phyloP scores from a whole-genome alignment of 2,797 vertebrate species.

The Etheostoma perlongum region DNA sequence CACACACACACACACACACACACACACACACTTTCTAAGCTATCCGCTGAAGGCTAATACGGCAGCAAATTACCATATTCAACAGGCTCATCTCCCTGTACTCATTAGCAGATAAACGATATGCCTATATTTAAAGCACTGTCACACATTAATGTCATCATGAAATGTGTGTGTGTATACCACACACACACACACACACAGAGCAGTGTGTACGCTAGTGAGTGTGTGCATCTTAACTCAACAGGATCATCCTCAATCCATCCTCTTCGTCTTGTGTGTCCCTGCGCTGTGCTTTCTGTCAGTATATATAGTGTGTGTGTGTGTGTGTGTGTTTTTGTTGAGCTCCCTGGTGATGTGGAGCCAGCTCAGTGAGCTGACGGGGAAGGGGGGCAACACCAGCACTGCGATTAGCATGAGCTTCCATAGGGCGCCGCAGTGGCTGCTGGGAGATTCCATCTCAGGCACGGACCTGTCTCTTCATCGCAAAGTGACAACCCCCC shows the following conservation, averaged over 20 bases:
- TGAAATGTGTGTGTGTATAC: slow-evolving; percentile 55
- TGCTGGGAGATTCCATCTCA: slow-evolving; percentile 80
- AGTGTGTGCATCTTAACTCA: slow-evolving; percentile 57
- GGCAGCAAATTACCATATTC: slow-evolving; percentile 97
- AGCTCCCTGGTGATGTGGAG: slow-evolving; percentile 78
- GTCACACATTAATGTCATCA: slow-evolving; percentile 87
- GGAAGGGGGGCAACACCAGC: slow-evolving; percentile 63
- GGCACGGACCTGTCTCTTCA: slow-evolving; percentile 79
- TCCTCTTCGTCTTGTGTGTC: slow-evolving; percentile 51
- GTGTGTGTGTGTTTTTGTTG: slow-evolving; percentile 35
- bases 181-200: slow-evolving; percentile 25
- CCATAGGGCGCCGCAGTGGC: slow-evolving; percentile 78
- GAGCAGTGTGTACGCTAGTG: slow-evolving; percentile 10
- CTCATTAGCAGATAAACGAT: slow-evolving; percentile 96
- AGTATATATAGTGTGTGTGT: slow-evolving; percentile 26
- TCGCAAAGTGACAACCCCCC: slow-evolving; percentile 81
- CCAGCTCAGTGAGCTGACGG: slow-evolving; percentile 80
- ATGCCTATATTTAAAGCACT: slow-evolving; percentile 97
- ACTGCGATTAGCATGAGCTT: slow-evolving; percentile 83
- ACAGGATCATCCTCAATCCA: slow-evolving; percentile 78
- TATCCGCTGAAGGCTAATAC: slow-evolving; percentile 95
- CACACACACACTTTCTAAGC: slow-evolving; percentile 79
- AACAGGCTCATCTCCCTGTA: slow-evolving; percentile 95
- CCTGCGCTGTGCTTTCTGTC: slow-evolving; percentile 48
- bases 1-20: slow-evolving; percentile 25